Conservation (phyloP, 1,140 invertebrate genomes). For the Aphaenogaster ashmeadi region DNA sequence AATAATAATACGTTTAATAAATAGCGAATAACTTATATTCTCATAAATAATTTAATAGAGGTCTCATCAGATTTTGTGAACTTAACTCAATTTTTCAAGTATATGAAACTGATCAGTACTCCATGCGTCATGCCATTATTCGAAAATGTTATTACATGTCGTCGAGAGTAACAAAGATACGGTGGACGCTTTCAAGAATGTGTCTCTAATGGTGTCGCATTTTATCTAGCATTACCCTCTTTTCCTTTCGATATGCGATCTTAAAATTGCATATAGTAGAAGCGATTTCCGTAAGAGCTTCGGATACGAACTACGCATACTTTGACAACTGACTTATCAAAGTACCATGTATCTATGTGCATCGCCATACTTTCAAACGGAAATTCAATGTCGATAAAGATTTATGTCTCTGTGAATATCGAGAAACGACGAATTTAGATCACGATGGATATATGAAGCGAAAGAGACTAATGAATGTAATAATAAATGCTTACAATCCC, state of each 20-base stretch:
- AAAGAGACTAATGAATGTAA: neutral
- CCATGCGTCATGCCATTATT: neutral
- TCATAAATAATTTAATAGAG: neutral
- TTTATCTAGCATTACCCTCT: neutral
- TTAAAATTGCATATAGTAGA: slow-evolving; percentile 37
- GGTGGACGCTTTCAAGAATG: neutral
- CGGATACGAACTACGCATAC: neutral
- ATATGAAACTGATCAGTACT: neutral
- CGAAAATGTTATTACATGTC: slow-evolving; percentile 14
- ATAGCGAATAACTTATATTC: neutral
- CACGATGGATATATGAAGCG: neutral
- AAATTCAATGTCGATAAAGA: slow-evolving; percentile 41
- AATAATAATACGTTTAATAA: neutral
- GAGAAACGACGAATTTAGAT: slow-evolving; percentile 10
- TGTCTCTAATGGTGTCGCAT: slow-evolving; percentile 8
- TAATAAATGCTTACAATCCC: neutral
- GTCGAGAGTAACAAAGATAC: neutral
- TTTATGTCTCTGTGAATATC: slow-evolving; percentile 9
- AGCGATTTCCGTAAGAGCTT: slow-evolving; percentile 18
- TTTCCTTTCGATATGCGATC: slow-evolving; percentile 28
- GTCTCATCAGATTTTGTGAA: neutral
- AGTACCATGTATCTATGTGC: neutral
- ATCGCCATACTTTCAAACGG: neutral
- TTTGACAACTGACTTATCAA: slow-evolving; percentile 25
- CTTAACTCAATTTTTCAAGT: neutral